Percentiles rank a stretch among this genome's conserved stretches.
Evolutionary conservation across 2,797 vertebrate species (phyloP).

Genomic region (Streptopelia turtur): DNA sequence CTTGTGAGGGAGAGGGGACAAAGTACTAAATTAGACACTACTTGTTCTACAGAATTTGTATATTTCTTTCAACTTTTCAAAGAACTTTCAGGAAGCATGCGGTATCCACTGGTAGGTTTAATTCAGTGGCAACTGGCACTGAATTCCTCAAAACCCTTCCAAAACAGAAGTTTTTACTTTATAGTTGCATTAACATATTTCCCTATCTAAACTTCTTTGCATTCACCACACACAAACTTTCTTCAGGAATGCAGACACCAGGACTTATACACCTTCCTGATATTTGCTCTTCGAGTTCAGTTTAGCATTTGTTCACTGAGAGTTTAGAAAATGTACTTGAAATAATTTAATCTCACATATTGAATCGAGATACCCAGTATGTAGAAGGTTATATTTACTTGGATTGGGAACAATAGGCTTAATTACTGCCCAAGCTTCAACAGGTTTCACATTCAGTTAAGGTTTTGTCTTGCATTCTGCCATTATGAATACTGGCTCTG

Average conservation of each 20-base stretch:
- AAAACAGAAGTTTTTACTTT: background rate
- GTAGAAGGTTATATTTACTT: background rate
- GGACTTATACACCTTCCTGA: background rate
- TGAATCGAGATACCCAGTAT: background rate
- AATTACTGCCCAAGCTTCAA: background rate
- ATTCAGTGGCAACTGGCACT: background rate
- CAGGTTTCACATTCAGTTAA: background rate
- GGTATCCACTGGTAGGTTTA: background rate
- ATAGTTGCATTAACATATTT: background rate
- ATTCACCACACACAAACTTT: background rate
- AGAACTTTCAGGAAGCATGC: background rate
- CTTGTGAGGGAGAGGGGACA: background rate
- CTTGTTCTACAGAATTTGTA: background rate
- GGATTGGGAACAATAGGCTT: background rate
- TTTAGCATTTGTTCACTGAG: background rate
- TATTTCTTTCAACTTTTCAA: background rate
- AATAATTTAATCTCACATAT: background rate
- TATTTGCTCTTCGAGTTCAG: background rate
- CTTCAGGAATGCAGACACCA: background rate
- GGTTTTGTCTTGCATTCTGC: constrained; percentile 22
- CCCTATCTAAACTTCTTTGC: background rate
- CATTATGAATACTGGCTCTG: constrained; percentile 8
- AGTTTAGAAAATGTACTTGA: background rate
- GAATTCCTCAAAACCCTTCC: background rate
- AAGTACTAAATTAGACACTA: background rate